phyloP scores from a whole-genome alignment of 2,888 invertebrate species.

The Diaperis boleti region DNA sequence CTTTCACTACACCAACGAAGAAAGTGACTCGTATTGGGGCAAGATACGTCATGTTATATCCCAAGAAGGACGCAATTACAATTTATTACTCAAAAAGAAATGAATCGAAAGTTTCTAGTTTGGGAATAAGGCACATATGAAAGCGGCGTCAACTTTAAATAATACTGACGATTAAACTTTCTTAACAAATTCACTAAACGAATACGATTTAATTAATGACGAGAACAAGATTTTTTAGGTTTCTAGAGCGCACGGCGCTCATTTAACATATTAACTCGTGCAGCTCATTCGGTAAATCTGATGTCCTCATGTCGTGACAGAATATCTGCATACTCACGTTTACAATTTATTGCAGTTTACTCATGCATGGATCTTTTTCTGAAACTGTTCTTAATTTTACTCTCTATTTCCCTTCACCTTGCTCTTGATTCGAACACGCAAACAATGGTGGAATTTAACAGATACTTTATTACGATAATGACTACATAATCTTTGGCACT shows the following conservation, averaged over 20 bases:
- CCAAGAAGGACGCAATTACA: constrained; percentile 48
- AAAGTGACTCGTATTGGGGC: constrained; percentile 48
- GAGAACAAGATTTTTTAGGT: constrained; percentile 29
- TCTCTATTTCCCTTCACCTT: constrained; percentile 36
- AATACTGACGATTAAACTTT: too few relatives aligned
- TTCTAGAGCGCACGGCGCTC: constrained; percentile 19
- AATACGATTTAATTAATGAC: neutral
- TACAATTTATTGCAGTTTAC: constrained; percentile 2
- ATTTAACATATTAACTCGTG: neutral
- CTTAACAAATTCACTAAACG: neutral
- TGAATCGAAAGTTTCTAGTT: constrained; percentile 42
- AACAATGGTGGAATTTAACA: neutral
- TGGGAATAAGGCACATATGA: constrained; percentile 33
- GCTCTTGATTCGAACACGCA: constrained; percentile 19
- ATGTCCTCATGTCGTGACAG: too few relatives aligned
- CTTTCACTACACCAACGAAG: constrained; percentile 54
- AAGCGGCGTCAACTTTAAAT: constrained; percentile 32
- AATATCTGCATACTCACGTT: too few relatives aligned
- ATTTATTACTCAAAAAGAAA: constrained; percentile 39
- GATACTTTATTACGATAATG: constrained; percentile 3
- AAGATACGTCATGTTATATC: constrained; percentile 48
- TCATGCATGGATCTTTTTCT: constrained; percentile 11
- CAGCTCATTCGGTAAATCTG: constrained; percentile 8
- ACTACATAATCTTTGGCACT: constrained; percentile 30
- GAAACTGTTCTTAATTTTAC: constrained; percentile 16